phyloP scores from a whole-genome alignment of 2,113 vertebrate species.

The Glaucidium brasilianum region DNA sequence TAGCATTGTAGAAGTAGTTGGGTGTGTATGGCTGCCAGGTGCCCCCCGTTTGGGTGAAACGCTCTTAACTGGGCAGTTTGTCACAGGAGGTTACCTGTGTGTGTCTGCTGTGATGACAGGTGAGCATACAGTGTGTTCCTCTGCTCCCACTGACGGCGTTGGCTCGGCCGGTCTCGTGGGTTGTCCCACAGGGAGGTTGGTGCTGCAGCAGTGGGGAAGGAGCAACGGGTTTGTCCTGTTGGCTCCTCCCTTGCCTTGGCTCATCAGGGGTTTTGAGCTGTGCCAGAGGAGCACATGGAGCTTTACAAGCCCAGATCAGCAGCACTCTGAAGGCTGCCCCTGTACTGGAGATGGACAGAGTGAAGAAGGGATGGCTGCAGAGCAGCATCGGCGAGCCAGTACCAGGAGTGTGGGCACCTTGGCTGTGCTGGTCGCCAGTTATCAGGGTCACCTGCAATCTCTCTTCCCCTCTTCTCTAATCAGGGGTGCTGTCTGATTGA shows the following conservation, averaged over 20 bases:
- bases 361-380: not conserved
- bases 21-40: not conserved
- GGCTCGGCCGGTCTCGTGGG: not conserved
- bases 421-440: not conserved
- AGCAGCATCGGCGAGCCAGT: not conserved
- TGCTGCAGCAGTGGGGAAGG: not conserved
- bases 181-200: not conserved
- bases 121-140: not conserved
- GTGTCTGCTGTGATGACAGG: not conserved
- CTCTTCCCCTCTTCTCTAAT: not conserved
- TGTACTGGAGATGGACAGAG: fast-evolving
- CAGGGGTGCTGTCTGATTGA: not conserved
- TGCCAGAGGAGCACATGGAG: fast-evolving
- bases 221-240: not conserved
- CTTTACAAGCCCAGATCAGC: not conserved
- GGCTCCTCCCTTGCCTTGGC: not conserved
- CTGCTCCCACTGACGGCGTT: not conserved
- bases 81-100: not conserved
- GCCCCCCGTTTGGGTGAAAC: not conserved
- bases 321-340: not conserved
- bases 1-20: not conserved
- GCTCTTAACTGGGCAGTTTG: not conserved
- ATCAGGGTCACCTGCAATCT: not conserved
- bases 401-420: not conserved
- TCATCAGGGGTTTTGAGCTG: not conserved